Conservation (phyloP, 2,888 invertebrate species). For the Nysson spinosus region DNA sequence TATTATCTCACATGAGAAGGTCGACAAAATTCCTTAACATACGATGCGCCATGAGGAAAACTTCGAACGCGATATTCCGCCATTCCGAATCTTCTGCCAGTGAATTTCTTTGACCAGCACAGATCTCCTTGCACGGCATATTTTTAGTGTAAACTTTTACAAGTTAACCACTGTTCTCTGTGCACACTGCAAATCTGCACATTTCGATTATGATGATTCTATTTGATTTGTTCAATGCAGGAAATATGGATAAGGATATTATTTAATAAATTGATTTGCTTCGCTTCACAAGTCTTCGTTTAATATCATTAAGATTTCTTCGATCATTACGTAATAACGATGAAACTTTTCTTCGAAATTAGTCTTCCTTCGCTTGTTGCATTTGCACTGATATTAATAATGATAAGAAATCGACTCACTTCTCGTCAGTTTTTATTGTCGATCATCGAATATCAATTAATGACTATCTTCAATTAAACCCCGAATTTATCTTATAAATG, state of each 20-base stretch:
- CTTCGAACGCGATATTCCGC: conserved; percentile 13
- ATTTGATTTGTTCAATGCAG: too few species aligned
- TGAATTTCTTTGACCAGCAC: neutral
- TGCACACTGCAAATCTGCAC: too few species aligned
- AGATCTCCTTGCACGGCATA: conserved; percentile 17
- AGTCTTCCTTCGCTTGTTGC: conserved; percentile 6
- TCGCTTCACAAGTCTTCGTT: too few species aligned
- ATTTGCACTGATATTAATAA: conserved; percentile 30
- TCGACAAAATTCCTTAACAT: conserved; percentile 37
- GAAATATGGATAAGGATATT: too few species aligned
- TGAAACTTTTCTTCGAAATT: too few species aligned
- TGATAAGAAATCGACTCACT: conserved; percentile 39
- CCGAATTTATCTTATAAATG: too few species aligned
- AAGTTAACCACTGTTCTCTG: too few species aligned
- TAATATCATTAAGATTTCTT: too few species aligned
- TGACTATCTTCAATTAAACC: too few species aligned
- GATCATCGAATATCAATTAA: conserved; percentile 46
- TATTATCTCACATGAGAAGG: conserved; percentile 37
- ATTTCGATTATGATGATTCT: too few species aligned
- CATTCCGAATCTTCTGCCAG: conserved; percentile 17
- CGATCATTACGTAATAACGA: too few species aligned
- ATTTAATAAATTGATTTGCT: too few species aligned
- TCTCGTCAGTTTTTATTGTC: conserved; percentile 41
- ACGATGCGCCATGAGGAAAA: conserved; percentile 38
- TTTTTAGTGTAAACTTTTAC: neutral